A percentile compares a stretch with the other conserved stretches of the same genome.
Conservation (phyloP, 2,888 invertebrate genomes). For the Trypoxylon attenuatum region DNA sequence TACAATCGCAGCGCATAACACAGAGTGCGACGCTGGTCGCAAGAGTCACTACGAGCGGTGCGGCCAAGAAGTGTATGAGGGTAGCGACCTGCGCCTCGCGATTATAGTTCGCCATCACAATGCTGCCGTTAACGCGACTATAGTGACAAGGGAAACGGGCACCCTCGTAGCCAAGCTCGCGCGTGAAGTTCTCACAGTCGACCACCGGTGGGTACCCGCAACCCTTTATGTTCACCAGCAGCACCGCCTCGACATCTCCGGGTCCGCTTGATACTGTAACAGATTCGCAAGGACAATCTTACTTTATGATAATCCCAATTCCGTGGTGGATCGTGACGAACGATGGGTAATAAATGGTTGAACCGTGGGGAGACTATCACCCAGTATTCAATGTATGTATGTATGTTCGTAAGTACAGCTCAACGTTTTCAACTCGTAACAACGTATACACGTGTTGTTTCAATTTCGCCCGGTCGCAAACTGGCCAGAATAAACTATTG, state of each 20-base stretch:
- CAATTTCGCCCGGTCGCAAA: too few relatives aligned
- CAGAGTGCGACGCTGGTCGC: slow-evolving; percentile 90
- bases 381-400: too few relatives aligned
- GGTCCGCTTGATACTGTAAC: slow-evolving; percentile 37
- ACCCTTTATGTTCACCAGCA: slow-evolving; percentile 88
- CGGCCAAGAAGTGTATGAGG: slow-evolving; percentile 88
- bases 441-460: too few relatives aligned
- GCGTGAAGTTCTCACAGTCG: slow-evolving; percentile 85
- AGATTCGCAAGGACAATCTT: slow-evolving; percentile 5
- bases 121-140: slow-evolving; percentile 86
- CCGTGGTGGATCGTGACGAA: too few relatives aligned
- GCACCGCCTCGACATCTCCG: slow-evolving; percentile 78
- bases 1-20: slow-evolving; percentile 91
- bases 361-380: too few relatives aligned
- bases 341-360: too few relatives aligned
- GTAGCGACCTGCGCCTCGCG: slow-evolving; percentile 87
- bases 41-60: slow-evolving; percentile 88
- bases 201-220: slow-evolving; percentile 86
- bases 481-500: too few relatives aligned
- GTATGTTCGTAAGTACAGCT: too few relatives aligned
- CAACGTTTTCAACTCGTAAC: too few relatives aligned
- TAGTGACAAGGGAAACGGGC: slow-evolving; percentile 82
- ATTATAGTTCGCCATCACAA: slow-evolving; percentile 90
- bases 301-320: too few relatives aligned
- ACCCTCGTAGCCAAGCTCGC: slow-evolving; percentile 82